phyloP scores from a whole-genome alignment of 2,797 vertebrate genomes.

The Alcedo atthis region DNA sequence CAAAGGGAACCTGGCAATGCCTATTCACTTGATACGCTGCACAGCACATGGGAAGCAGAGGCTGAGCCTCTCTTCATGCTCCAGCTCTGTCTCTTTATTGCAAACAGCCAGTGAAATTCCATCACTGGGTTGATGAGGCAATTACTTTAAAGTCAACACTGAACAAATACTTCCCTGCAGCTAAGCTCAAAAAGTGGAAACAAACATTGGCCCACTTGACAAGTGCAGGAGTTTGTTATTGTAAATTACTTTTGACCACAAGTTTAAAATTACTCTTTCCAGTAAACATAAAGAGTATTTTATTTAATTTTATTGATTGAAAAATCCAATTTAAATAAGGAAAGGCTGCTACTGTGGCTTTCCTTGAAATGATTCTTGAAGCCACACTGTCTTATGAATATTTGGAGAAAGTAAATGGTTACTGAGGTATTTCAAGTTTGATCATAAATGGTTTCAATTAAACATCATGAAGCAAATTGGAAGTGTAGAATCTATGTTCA shows the following conservation, averaged over 20 bases:
- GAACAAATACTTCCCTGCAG: slow-evolving; percentile 53
- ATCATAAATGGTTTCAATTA: slow-evolving; percentile 72
- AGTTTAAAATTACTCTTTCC: slow-evolving; percentile 69
- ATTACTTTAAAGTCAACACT: slow-evolving; percentile 64
- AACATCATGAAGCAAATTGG: slow-evolving; percentile 32
- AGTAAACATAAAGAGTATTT: slow-evolving; percentile 72
- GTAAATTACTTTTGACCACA: slow-evolving; percentile 39
- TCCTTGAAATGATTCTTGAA: slow-evolving; percentile 68
- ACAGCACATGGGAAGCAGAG: not conserved
- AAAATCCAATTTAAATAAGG: slow-evolving; percentile 67
- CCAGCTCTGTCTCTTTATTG: not conserved
- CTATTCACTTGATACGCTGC: not conserved
- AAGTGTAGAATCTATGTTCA: slow-evolving; percentile 22
- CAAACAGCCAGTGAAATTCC: slow-evolving; percentile 43
- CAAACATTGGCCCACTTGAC: slow-evolving; percentile 55
- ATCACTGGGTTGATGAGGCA: slow-evolving; percentile 53
- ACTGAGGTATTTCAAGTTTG: slow-evolving; percentile 55
- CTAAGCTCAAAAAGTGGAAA: slow-evolving; percentile 58
- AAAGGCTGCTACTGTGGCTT: slow-evolving; percentile 72
- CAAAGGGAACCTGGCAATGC: not conserved
- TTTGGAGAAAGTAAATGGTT: slow-evolving; percentile 58
- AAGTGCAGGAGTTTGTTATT: slow-evolving; percentile 63
- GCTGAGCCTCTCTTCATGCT: slow-evolving; percentile 13
- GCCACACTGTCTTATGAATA: slow-evolving; percentile 49
- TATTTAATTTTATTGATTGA: slow-evolving; percentile 73